phyloP scores from a whole-genome alignment of 1,140 invertebrate genomes.

The Rhyzopertha dominica region DNA sequence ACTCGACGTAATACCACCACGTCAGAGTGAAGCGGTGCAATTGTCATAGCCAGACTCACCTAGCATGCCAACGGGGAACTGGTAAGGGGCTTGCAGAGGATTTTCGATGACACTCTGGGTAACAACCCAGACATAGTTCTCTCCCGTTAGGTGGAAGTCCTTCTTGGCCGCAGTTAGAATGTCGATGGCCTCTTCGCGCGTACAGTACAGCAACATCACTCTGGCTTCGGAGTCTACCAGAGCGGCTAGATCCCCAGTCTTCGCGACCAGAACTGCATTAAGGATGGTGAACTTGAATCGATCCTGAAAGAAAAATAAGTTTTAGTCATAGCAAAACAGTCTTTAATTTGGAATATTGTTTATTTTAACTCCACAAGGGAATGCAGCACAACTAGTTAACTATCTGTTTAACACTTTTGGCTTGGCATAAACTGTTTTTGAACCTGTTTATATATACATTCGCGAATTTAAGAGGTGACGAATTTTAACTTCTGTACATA shows the following conservation, averaged over 20 bases:
- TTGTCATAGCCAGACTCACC: slow-evolving; percentile 70
- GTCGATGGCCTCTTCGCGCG: slow-evolving; percentile 75
- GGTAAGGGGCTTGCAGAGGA: slow-evolving; percentile 61
- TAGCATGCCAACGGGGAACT: slow-evolving; percentile 89
- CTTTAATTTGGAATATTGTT: no score
- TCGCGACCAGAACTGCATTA: slow-evolving; percentile 74
- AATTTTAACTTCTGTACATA: no score
- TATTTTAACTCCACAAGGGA: no score
- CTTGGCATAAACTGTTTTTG: no score
- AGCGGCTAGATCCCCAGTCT: slow-evolving; percentile 58
- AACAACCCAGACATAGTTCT: slow-evolving; percentile 95
- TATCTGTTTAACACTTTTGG: no score
- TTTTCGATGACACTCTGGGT: slow-evolving; percentile 90
- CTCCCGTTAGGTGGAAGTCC: slow-evolving; percentile 83
- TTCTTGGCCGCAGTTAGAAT: slow-evolving; percentile 76
- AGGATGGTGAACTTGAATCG: slow-evolving; percentile 87
- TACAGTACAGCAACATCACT: slow-evolving; percentile 90
- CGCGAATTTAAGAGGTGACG: no score
- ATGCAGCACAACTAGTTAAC: no score
- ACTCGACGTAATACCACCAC: no score
- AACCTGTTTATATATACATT: no score
- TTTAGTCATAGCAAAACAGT: no score
- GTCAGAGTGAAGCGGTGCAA: no score
- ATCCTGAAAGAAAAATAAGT: slow-evolving; percentile 54
- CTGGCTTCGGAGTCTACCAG: slow-evolving; percentile 87